Base-by-base conservation (phyloP, 2,888 invertebrate genomes). In the Hetaerina titia region DNA sequence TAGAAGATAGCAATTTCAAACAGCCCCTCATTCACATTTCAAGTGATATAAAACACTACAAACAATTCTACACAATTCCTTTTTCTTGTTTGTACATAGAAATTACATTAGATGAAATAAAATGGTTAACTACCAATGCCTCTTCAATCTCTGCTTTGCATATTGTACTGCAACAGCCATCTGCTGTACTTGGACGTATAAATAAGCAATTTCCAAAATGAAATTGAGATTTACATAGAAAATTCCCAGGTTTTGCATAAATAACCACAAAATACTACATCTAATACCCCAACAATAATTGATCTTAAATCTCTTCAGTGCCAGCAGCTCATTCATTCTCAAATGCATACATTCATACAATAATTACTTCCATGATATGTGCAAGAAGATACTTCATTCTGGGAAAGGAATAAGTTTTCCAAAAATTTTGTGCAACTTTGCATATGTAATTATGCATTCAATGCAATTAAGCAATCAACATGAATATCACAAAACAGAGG, bases 141-240 rank as follows among this genome's bases (percentile, higher is more conserved):
- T 69, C 63, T 56, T 69, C 92, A 22, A 31, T n/a, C 25, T 69
- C 92, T 92, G 92, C n/a, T 6, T 45, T 92, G 92, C 92, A 92
- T 31, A 92, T 69, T 56, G n/a, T 92, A 69, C 89, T 92, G 92
- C 69, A 69, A 45, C 45, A 69, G 92, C 45, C 69, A 92, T 57
- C 60, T 64, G 56, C 92, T 92, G 69, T 92, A 69, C 89, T 92
- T 92, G 92, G 92, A 92, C 92, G 92, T 92, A 92, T 92, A 92
- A 92, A 92, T 92, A 92, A 92, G 92, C 92, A 92, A 92, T 92
- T 92, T 92, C 92, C 92, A 92, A 92, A 92, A 92, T 92, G 92
- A 92, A 92, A 92, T 92, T 92, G 92, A 92, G 92, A 56, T 92
- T 69, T 92, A 92, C 92, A 69, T 69, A 92, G 74, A 92, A 69